Percentiles rank a stretch among this genome's conserved stretches.
Conservation (phyloP, 2,888 invertebrate genomes). For the Altica lythri region DNA sequence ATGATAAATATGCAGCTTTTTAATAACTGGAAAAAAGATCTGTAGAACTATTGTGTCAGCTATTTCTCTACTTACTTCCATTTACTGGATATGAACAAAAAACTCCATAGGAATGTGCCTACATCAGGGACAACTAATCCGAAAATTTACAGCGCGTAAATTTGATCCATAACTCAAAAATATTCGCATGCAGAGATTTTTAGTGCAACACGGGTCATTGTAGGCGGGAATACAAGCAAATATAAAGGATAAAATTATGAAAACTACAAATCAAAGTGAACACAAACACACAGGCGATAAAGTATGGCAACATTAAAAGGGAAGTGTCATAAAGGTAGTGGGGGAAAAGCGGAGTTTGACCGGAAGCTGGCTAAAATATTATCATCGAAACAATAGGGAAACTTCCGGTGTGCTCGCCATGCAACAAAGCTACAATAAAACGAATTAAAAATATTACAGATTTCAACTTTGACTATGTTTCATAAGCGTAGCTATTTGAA, state of each 20-base stretch:
- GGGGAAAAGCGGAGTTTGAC: slow-evolving; percentile 47
- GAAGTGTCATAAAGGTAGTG: slow-evolving; percentile 51
- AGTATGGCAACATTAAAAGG: slow-evolving; percentile 50
- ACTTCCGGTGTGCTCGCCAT: slow-evolving; percentile 51
- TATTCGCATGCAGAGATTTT: slow-evolving; percentile 27
- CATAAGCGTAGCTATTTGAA: slow-evolving; percentile 18
- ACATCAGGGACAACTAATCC: slow-evolving; percentile 26
- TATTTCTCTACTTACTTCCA: slow-evolving; percentile 2
- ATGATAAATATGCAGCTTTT: too few relatives aligned
- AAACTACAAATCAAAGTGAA: slow-evolving; percentile 50
- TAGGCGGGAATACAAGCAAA: slow-evolving; percentile 30
- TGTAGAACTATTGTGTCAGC: too few relatives aligned
- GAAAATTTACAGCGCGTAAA: slow-evolving; percentile 27
- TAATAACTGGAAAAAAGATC: too few relatives aligned
- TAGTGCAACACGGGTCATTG: slow-evolving; percentile 27
- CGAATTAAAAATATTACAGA: slow-evolving; percentile 53
- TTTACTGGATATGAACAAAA: slow-evolving; percentile 19
- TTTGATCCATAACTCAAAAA: slow-evolving; percentile 29
- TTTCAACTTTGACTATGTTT: slow-evolving; percentile 23
- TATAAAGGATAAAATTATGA: slow-evolving; percentile 45
- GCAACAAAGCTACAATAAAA: slow-evolving; percentile 53
- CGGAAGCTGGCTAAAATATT: slow-evolving; percentile 55
- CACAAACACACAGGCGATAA: slow-evolving; percentile 49
- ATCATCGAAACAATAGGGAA: slow-evolving; percentile 55
- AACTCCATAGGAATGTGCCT: slow-evolving; percentile 23